These are phyloP conservation scores for Garra rufa DNA, from an alignment of 2,113 vertebrate genomes.

Conservation along the genomic window DNA sequence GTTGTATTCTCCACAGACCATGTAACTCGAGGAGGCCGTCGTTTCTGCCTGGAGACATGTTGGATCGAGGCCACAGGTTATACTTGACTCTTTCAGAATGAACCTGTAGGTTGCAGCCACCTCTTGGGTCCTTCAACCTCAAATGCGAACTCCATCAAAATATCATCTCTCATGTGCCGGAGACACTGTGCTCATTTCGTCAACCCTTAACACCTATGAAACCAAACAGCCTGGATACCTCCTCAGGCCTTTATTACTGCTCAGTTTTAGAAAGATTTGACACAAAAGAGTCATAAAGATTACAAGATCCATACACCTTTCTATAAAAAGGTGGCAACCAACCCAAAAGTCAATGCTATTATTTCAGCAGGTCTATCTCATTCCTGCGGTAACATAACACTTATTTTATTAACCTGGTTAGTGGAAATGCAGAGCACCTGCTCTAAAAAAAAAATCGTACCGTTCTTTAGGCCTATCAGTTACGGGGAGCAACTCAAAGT, in stretches of 20 bases:
- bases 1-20: constrained; percentile 62
- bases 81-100: constrained; percentile 41
- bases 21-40: constrained; percentile 66
- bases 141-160: constrained; percentile 66
- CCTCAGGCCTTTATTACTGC: constrained; percentile 43
- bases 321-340: constrained; percentile 47
- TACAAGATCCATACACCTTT: constrained; percentile 51
- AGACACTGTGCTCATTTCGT: constrained; percentile 57
- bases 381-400: constrained; percentile 54
- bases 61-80: constrained; percentile 53
- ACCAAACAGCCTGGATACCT: constrained; percentile 42
- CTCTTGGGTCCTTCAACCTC: constrained; percentile 50
- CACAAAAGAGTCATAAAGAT: constrained; percentile 61
- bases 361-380: constrained; percentile 52
- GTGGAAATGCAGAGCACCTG: constrained; percentile 50
- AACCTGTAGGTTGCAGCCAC: constrained; percentile 48
- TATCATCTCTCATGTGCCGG: constrained; percentile 69
- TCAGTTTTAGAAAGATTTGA: constrained; percentile 52
- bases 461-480: not conserved
- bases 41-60: constrained; percentile 56
- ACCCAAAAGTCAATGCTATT: constrained; percentile 55
- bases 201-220: constrained; percentile 64
- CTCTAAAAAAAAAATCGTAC: constrained; percentile 14
- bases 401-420: constrained; percentile 52
- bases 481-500: too few relatives aligned